Percentiles rank a stretch among this genome's conserved stretches.
Evolutionary conservation across 2,888 invertebrate species (phyloP).

Genomic region (Mayetiola destructor): DNA sequence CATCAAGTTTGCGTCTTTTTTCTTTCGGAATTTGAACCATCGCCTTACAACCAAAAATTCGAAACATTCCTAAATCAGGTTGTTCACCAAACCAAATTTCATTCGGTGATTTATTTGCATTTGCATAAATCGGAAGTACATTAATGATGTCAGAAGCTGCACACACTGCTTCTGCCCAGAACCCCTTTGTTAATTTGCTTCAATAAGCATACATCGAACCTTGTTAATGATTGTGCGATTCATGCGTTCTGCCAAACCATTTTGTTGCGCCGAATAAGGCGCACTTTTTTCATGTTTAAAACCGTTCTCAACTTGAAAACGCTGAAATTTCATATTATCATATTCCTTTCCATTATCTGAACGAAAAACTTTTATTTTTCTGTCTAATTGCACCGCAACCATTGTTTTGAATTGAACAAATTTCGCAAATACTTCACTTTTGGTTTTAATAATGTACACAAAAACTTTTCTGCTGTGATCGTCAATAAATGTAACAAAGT

Average conservation of each 20-base stretch:
- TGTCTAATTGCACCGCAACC: not conserved
- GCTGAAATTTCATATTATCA: not conserved
- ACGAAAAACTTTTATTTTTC: not conserved
- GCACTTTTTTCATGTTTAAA: not conserved
- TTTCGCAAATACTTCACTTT: not conserved
- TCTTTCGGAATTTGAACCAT: not conserved
- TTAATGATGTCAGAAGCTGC: conserved; percentile 25
- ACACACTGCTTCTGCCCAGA: conserved; percentile 28
- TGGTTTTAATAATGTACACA: not conserved
- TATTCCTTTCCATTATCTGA: not conserved
- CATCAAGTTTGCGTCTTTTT: not conserved
- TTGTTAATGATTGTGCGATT: conserved; percentile 6
- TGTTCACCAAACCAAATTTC: conserved; percentile 20
- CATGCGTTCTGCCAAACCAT: not conserved
- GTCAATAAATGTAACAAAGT: conserved; percentile 1
- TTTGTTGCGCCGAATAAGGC: conserved; percentile 2
- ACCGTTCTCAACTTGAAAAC: not conserved
- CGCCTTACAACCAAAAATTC: conserved; percentile 15
- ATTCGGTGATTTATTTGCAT: conserved; percentile 20
- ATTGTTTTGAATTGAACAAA: not conserved
- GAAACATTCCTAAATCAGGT: conserved; percentile 14
- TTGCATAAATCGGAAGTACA: conserved; percentile 22
- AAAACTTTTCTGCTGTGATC: not conserved
- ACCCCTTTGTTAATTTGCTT: conserved; percentile 17
- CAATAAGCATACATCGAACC: conserved; percentile 12